Evolutionary conservation across 2,797 vertebrate species (phyloP), one percentile per base, ranked within the genome.

Genomic region (Naso thynnoides): DNA sequence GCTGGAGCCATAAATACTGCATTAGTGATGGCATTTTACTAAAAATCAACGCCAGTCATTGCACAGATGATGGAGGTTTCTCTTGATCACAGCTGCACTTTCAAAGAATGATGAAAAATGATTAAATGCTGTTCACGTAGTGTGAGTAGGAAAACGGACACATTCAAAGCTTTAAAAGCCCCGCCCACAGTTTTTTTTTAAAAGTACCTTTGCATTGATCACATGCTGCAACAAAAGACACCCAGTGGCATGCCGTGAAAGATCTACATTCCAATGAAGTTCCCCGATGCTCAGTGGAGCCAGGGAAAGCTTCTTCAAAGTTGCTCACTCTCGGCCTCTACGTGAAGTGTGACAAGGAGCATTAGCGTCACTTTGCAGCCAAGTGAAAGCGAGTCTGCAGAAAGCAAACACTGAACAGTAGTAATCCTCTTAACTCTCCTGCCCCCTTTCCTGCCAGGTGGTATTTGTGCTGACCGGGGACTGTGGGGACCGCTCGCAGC

Each of bases 381-480:
- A 47, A 63, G 11, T 69, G 55, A 62, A 78, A 86, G 58, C 24
- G n/a, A 70, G 38, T 50, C 27, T 2, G 55, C 27, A 7, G 44
- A 78, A 79, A 70, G 75, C 73, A 85, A 78, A 81, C 70, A 77
- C 38, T 31, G 54, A 61, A 71, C 62, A 59, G 65, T 29, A 38
- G 70, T 86, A 85, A 88, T 83, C 82, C 63, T 70, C 75, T 81
- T 82, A 68, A 70, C 65, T 56, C 71, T 70, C 71, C 60, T 73
- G 53, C 41, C 56, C 73, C 31, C 38, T 65, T 71, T 16, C 1
- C 78, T 83, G 89, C 57, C 90, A 98, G 97, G 96, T 98, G 88
- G 97, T 98, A 75, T 98, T 99, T 5, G 98, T 99, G 88, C 84
- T 99, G 93, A 99, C 98, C 0, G 97, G 98, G 33, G 98, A 99